Evolutionary conservation across 2,797 vertebrate species (phyloP), one percentile per base, ranked within the genome.

Genomic region (Ficedula albicollis): DNA sequence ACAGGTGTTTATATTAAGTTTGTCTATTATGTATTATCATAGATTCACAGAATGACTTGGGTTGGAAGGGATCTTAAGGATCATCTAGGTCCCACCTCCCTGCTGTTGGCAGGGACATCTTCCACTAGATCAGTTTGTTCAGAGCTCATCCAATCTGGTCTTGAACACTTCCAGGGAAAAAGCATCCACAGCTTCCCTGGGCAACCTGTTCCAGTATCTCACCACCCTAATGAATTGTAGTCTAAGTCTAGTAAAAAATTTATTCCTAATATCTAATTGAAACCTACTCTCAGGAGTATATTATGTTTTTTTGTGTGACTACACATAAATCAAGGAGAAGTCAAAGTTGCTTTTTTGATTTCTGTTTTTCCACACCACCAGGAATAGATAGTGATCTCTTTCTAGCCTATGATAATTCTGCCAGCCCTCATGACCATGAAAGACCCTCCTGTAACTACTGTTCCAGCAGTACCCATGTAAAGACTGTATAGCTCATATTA

Each of bases 401-500:
- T 32, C 48, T 32, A 80, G 39, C 2, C 60, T 52, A 52, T 39
- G 23, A 52, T 52, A 90, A 85, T 72, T 90, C 49, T 88, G 30
- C 41, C 36, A 44, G 52, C 36, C 11, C 15, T 10, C 13, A 11
- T 0, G 1, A 59, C 29, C 22, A 25, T 4, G 13, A 51, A 9
- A 74, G 48, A 69, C 46, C 16, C 55, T 58, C 14, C 55, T 48
- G 16, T 32, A 73, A 58, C 30, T 67, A 49, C 36, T 73, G n/a
- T 34, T 82, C 25, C 59, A 51, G 60, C 21, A 34, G 56, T 15
- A 75, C 20, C n/a, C 0, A 2, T 20, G 51, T 58, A 36, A 87
- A 88, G 25, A 58, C 16, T 54, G 14, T 5, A 67, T 4, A 36
- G 13, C 46, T 58, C 30, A n/a, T 44, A 20, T 3, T 15, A 59